phyloP scores from a whole-genome alignment of 2,888 invertebrate species.

The Pterostichus madidus region DNA sequence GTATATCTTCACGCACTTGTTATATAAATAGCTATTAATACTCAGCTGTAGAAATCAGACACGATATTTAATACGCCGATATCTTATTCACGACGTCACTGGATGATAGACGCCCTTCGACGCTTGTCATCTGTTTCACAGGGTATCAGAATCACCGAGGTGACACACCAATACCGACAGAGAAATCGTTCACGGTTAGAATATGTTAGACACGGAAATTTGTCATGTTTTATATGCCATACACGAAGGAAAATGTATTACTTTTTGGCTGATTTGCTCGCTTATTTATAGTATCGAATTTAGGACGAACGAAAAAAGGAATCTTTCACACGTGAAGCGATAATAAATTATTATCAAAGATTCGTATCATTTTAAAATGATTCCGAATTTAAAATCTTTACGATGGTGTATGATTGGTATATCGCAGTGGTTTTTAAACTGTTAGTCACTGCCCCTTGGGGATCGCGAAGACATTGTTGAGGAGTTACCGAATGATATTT shows the following conservation, averaged over 20 bases:
- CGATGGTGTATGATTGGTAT: not conserved
- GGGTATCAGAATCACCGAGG: not conserved
- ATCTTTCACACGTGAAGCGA: not conserved
- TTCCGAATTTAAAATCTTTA: not conserved
- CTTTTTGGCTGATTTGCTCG: conserved; percentile 19
- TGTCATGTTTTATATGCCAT: conserved; percentile 32
- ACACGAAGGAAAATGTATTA: conserved; percentile 18
- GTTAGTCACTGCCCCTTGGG: too few relatives aligned
- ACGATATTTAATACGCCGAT: too few relatives aligned
- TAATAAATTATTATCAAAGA: conserved; percentile 21
- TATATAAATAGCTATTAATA: too few relatives aligned
- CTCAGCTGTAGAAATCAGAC: too few relatives aligned
- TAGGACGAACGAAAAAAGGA: not conserved
- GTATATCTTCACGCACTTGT: too few relatives aligned
- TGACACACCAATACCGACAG: not conserved
- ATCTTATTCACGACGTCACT: not conserved
- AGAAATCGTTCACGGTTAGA: not conserved
- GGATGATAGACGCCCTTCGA: conserved; percentile 4
- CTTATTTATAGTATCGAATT: conserved; percentile 28
- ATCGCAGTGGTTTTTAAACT: too few relatives aligned
- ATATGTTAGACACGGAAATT: conserved; percentile 25
- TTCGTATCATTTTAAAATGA: not conserved
- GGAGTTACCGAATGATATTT: too few relatives aligned
- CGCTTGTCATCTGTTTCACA: conserved; percentile 10
- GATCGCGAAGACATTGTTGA: not conserved